Evolutionary conservation across 2,797 vertebrate species (phyloP).

Genomic region (Artibeus jamaicensis): DNA sequence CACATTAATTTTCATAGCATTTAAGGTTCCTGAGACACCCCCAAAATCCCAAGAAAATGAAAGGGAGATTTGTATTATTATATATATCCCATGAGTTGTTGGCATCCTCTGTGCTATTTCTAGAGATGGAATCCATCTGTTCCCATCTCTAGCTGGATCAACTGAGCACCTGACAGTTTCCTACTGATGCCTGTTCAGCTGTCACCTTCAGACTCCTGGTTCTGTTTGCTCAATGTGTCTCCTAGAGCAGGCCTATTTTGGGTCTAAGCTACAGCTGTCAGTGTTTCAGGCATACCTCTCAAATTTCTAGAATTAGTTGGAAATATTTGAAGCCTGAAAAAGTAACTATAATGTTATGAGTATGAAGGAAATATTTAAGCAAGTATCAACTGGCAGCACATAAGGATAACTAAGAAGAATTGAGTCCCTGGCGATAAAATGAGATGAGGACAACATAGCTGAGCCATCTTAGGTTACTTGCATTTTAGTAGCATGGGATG

Average conservation of each 20-base stretch:
- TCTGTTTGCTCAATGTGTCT: conserved; percentile 53
- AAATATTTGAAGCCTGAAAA: conserved; percentile 70
- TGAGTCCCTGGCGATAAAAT: conserved; percentile 41
- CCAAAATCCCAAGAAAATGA: conserved; percentile 1
- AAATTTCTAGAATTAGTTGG: conserved; percentile 68
- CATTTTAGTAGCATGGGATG: conserved; percentile 55
- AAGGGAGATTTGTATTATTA: conserved; percentile 9
- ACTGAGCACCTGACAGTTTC: conserved; percentile 66
- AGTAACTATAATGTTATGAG: conserved; percentile 67
- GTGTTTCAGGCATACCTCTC: conserved; percentile 66
- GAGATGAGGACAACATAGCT: conserved; percentile 46
- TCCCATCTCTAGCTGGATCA: conserved; percentile 57
- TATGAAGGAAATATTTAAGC: conserved; percentile 70
- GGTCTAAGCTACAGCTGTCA: conserved; percentile 65
- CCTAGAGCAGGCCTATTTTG: conserved; percentile 65
- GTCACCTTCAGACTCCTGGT: conserved; percentile 59
- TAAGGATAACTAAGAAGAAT: conserved; percentile 50
- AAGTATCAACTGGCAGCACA: conserved; percentile 69
- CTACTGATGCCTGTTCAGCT: conserved; percentile 70
- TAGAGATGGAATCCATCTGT: conserved; percentile 63
- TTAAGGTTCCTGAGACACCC: conserved; percentile 15
- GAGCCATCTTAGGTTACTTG: conserved; percentile 57
- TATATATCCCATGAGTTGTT: conserved; percentile 33
- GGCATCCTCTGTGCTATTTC: conserved; percentile 66
- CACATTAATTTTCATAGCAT: conserved; percentile 10